Base-by-base conservation (phyloP, 2,888 invertebrate genomes). In the Aspidiotus destructor region DNA sequence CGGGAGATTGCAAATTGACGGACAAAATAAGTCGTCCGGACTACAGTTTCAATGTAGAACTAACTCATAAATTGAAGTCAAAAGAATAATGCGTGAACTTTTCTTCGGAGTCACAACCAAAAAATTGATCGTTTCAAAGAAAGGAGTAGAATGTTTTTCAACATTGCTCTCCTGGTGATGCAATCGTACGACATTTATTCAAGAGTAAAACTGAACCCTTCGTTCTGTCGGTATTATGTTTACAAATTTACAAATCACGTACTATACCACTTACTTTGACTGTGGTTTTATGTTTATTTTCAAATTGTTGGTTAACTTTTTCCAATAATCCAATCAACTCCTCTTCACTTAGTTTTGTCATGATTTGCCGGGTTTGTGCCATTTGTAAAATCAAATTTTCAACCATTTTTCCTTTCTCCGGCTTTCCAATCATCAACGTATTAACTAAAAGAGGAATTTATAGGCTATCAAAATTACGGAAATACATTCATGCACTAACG, bases 321-420 rank as follows among this genome's bases (percentile, higher is more conserved):
- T 94, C 92, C 60, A 96, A 78, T 60, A 96, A 80, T 73, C 84
- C 85, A 68, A 92, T 92, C 41, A 96, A 81, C 76, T 93, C 91
- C 70, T 86, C 83, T 78, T 96, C 96, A 60, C 87, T 85, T 70
- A 96, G 84, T 81, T 87, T 92, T 54, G 84, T 85, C 70, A 84
- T 82, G 67, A 96, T 82, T 77, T 93, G 92, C n/a, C 96, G 95
- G 75, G 84, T 84, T 76, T 92, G 89, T 10, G 91, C 95, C 96
- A 98, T 97, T 75, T 88, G 86, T 71, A 96, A 83, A 73, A 99
- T 84, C 87, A 97, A 90, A 73, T 87, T 86, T 81, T 99, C 97
- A 69, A 98, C 88, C 87, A 92, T 88, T 76, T 85, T 85, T 9
- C 92, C 98, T 78, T 97, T 98, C 75, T 97, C 98, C 60, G 98